A percentile compares a stretch with the other conserved stretches of the same genome.
phyloP scores from a whole-genome alignment of 1,140 invertebrate species.

The Drosophila equinoxialis region DNA sequence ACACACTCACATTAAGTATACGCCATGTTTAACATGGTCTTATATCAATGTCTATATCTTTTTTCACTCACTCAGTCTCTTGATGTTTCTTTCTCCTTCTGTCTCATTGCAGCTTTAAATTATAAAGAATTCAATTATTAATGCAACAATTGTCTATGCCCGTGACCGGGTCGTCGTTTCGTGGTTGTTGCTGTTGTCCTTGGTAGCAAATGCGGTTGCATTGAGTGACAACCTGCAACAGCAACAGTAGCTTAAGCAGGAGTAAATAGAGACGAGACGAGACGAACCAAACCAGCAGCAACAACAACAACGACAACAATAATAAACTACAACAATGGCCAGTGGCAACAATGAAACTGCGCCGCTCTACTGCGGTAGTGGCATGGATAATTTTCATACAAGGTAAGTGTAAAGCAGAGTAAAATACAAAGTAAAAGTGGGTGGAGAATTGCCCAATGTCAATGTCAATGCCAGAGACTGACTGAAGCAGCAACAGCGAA shows the following conservation, averaged over 20 bases:
- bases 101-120: conserved; percentile 25
- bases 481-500: not conserved
- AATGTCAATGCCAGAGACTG: conserved; percentile 35
- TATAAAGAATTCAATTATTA: conserved; percentile 56
- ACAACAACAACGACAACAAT: conserved; percentile 14
- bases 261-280: conserved; percentile 28
- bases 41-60: conserved; percentile 3
- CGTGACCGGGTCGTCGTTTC: conserved; percentile 8
- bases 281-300: not conserved
- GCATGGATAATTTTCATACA: conserved; percentile 78
- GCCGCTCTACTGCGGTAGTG: conserved; percentile 74
- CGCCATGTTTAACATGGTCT: conserved; percentile 37
- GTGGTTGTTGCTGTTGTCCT: conserved; percentile 45
- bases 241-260: conserved; percentile 8
- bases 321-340: conserved; percentile 52
- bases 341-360: conserved; percentile 69
- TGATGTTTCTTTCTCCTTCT: not conserved
- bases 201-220: conserved; percentile 45
- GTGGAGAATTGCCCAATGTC: conserved; percentile 37
- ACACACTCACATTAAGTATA: conserved; percentile 58
- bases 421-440: conserved; percentile 9
- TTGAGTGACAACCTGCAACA: conserved; percentile 37
- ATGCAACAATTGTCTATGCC: conserved; percentile 51
- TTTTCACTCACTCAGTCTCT: not conserved
- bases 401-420: conserved; percentile 47